Percentiles rank a stretch among this genome's conserved stretches.
phyloP scores from a whole-genome alignment of 2,888 invertebrate genomes.

The Calliphora vomitoria region DNA sequence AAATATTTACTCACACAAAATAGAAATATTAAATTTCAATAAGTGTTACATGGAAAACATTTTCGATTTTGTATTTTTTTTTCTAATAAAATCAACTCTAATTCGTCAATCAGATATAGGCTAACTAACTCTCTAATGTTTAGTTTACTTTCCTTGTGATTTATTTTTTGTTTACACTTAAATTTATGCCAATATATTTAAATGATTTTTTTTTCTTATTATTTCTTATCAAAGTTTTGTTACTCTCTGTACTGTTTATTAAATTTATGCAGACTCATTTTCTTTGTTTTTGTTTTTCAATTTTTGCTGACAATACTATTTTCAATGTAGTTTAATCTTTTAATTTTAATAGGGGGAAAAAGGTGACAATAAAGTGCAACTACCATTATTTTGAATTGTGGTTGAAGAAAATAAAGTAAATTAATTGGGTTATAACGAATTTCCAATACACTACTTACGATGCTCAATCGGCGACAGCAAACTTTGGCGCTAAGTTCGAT shows the following conservation, averaged over 20 bases:
- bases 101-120: not conserved
- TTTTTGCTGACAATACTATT: constrained; percentile 25
- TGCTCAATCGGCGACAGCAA: too few relatives aligned
- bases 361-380: constrained; percentile 36
- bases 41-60: not conserved
- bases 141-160: not conserved
- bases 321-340: constrained; percentile 19
- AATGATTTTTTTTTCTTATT: not conserved
- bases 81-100: not conserved
- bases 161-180: not conserved
- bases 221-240: constrained; percentile 35
- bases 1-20: not conserved
- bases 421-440: not conserved
- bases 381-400: constrained; percentile 12
- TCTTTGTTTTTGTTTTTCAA: constrained; percentile 11
- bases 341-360: not conserved
- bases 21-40: not conserved
- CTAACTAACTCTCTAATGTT: not conserved
- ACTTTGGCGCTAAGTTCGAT: too few relatives aligned
- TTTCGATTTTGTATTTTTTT: not conserved
- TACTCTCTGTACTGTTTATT: constrained; percentile 2
- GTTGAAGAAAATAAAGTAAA: not conserved
- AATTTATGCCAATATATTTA: not conserved
- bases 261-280: constrained; percentile 47
- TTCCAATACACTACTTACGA: not conserved